Evolutionary conservation across 2,797 vertebrate species (phyloP), one percentile per base, ranked within the genome.

Genomic region (Pitangus sulphuratus): DNA sequence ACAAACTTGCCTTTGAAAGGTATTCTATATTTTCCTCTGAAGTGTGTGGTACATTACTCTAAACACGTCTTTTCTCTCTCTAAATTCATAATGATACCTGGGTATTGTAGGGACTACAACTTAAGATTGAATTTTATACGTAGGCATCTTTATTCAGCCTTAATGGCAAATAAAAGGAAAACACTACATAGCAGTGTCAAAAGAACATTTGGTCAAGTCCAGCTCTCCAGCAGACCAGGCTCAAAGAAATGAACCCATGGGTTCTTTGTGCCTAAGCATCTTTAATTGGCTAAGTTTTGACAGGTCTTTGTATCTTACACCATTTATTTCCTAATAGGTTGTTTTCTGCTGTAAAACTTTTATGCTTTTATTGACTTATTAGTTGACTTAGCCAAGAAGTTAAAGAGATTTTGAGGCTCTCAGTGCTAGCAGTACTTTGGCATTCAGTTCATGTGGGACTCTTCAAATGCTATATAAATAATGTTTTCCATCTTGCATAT

Each of bases 301-400:
- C 44, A 75, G 19, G 9, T 22, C 15, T 83, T 74, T 50, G 4
- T 21, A 48, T 45, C 39, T 40, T 69, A 12, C 20, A 20, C n/a
- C 4, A 25, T 87, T 91, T 83, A 31, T 76, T 85, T 83, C 33
- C 35, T 93, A 68, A 66, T 62, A 77, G 22, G 17, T 30, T 89
- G 31, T 70, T 65, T 71, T 42, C 44, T 91, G 28, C 14, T 25
- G 26, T 80, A 12, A 69, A 89, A 51, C 18, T 44, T 69, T 40
- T n/a, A 58, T 57, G 14, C 12, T 65, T 94, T 80, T 76, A 66
- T 83, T 83, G 74, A 64, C 22, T 54, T 64, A 44, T 13, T 68
- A 70, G 62, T 51, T 83, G 13, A 70, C 77, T 66, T 91, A 93
- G 24, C 56, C 15, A 62, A 44, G 40, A 84, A 80, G 35, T 37